Conservation (phyloP, 2,113 vertebrate species). For the Tretioscincus oriximinensis region DNA sequence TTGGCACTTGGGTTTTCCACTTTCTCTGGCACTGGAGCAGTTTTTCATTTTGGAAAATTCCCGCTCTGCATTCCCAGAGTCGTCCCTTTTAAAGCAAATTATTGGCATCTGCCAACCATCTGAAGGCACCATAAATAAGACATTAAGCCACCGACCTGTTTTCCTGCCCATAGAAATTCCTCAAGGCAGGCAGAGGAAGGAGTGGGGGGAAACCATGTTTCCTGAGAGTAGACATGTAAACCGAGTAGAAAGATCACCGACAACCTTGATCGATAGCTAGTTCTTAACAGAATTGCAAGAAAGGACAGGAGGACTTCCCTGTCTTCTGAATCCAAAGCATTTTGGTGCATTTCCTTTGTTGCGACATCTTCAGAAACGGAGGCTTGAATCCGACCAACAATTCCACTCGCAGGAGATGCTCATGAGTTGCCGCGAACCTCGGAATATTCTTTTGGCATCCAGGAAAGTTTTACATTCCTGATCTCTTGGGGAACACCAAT, state of each 20-base stretch:
- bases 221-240: neutral
- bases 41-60: no score
- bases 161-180: neutral
- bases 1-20: no score
- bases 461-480: slow-evolving; percentile 52
- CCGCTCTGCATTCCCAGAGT: no score
- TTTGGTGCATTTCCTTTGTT: neutral
- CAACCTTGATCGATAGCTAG: neutral
- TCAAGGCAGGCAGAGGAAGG: neutral
- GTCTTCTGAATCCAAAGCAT: neutral
- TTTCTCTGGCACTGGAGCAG: no score
- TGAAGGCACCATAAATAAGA: no score
- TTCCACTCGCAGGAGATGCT: neutral
- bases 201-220: no score
- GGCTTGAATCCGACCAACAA: no score
- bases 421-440: slow-evolving; percentile 44
- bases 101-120: no score
- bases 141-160: neutral
- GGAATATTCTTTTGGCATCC: slow-evolving; percentile 62
- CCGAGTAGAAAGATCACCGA: neutral
- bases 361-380: no score
- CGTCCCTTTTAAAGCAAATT: no score
- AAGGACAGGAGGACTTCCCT: neutral
- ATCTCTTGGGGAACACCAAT: slow-evolving; percentile 50
- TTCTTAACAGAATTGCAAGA: neutral